Evolutionary conservation across 2,113 vertebrate genomes (phyloP).

Genomic region (Xenopus tropicalis): UCB_Xtro_10.0 CM004446.2:146941001-146941500

Average conservation of each 20-base stretch:
- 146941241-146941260: conserved; percentile 20
- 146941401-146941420: not conserved
- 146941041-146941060: conserved; percentile 45
- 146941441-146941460: no score
- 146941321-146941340: conserved; percentile 24
- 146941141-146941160: conserved; percentile 21
- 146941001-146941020: conserved; percentile 40
- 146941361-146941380: conserved; percentile 16
- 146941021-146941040: conserved; percentile 47
- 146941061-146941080: conserved; percentile 51
- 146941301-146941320: conserved; percentile 23
- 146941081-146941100: conserved; percentile 42
- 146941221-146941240: conserved; percentile 44
- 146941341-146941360: conserved; percentile 22
- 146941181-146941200: conserved; percentile 7
- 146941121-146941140: conserved; percentile 42
- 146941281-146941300: conserved; percentile 31
- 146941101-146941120: conserved; percentile 29
- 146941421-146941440: no score
- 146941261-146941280: conserved; percentile 27
- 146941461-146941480: no score
- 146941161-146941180: conserved; percentile 32
- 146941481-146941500: no score
- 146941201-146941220: conserved; percentile 16
- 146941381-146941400: conserved; percentile 6